phyloP scores from a whole-genome alignment of 2,113 vertebrate genomes.

The Pavo muticus region DNA sequence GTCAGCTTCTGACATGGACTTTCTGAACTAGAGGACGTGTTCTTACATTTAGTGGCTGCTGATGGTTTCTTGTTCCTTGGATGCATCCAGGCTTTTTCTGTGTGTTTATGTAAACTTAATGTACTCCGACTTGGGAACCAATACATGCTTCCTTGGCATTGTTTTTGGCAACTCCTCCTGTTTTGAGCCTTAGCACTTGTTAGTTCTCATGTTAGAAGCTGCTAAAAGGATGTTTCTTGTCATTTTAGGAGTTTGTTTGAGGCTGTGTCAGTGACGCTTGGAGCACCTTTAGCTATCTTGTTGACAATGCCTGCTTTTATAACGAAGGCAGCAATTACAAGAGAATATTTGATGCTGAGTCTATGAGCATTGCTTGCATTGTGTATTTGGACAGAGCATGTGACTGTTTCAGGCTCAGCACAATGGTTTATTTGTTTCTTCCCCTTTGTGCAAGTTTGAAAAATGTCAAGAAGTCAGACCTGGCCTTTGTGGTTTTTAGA shows the following conservation, averaged over 20 bases:
- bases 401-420: background rate
- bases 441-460: background rate
- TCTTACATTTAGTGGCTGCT: background rate
- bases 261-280: background rate
- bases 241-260: background rate
- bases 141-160: fast-evolving
- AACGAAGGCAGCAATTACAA: background rate
- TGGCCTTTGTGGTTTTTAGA: conserved; percentile 17
- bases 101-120: background rate
- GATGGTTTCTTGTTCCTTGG: background rate
- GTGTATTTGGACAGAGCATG: background rate
- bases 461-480: background rate
- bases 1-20: background rate
- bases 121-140: background rate
- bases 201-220: background rate
- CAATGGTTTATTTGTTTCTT: background rate
- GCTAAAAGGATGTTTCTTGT: background rate
- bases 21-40: background rate
- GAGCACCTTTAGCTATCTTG: background rate
- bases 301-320: background rate
- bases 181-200: background rate
- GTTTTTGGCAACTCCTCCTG: background rate
- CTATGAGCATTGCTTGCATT: background rate
- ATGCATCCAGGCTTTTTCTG: background rate
- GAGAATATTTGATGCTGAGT: background rate